Percentiles rank a stretch among this genome's conserved stretches.
Conservation (phyloP, 92 coral and sea anemone species). For the Plumapathes pennacea region DNA sequence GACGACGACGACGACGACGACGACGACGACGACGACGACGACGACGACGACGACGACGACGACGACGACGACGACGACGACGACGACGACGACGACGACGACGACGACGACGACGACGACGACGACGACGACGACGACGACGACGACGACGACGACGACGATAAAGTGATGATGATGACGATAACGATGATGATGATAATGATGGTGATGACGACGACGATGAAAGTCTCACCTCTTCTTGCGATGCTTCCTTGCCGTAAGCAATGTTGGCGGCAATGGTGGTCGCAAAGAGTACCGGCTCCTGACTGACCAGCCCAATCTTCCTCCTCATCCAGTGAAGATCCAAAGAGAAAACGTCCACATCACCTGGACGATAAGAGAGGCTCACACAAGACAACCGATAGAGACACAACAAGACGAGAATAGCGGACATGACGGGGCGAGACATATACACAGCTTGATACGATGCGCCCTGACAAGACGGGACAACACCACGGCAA, state of each 20-base stretch:
- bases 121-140: constrained; percentile 1
- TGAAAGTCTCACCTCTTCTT: constrained; percentile 62
- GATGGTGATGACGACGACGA: no score
- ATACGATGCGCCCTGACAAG: no score
- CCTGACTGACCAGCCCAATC: constrained; percentile 92
- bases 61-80: constrained; percentile 3
- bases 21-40: constrained; percentile 3
- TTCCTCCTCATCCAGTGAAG: constrained; percentile 72
- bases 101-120: constrained; percentile 2
- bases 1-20: constrained; percentile 3
- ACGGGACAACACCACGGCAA: no score
- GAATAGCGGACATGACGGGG: no score
- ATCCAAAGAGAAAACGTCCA: no score
- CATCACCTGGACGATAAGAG: no score
- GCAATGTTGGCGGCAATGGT: constrained; percentile 90
- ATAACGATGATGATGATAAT: no score
- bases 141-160: no score
- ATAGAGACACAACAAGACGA: no score
- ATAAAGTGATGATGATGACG: no score
- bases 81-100: constrained; percentile 3
- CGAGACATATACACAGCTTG: no score
- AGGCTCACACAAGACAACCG: no score
- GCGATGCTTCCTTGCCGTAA: constrained; percentile 82
- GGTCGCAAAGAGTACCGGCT: constrained; percentile 89
- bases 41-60: constrained; percentile 2